A percentile compares a stretch with the other conserved stretches of the same genome.
phyloP scores from a whole-genome alignment of 1,140 invertebrate genomes.

The Psilanteris sp. region DNA sequence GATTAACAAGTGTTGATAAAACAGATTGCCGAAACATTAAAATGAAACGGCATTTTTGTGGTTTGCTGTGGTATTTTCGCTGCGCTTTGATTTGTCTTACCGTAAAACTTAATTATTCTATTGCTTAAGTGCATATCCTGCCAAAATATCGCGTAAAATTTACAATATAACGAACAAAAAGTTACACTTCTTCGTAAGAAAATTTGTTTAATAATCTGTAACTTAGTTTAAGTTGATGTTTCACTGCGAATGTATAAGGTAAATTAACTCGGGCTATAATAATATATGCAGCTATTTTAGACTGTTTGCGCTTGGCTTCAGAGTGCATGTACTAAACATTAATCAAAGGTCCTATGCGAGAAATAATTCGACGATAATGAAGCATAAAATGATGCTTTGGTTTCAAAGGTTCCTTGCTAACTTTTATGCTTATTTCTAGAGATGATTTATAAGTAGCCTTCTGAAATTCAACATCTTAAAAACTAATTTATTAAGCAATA shows the following conservation, averaged over 20 bases:
- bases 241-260: conserved; percentile 46
- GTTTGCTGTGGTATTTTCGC: too few species aligned
- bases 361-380: conserved; percentile 63
- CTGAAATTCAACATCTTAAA: conserved; percentile 1
- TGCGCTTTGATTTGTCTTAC: too few species aligned
- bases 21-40: too few species aligned
- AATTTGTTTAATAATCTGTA: conserved; percentile 48
- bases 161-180: conserved; percentile 1
- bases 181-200: conserved; percentile 1
- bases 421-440: conserved; percentile 10
- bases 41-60: too few species aligned
- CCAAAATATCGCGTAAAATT: not conserved
- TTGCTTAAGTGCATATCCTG: too few species aligned
- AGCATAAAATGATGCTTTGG: conserved; percentile 64
- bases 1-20: not conserved
- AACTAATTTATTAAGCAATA: conserved; percentile 23
- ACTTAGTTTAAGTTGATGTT: conserved; percentile 52
- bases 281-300: conserved; percentile 54
- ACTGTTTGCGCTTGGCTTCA: conserved; percentile 54
- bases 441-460: not conserved
- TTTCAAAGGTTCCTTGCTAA: conserved; percentile 34
- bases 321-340: conserved; percentile 62
- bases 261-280: conserved; percentile 52
- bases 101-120: too few species aligned
- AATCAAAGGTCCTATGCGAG: conserved; percentile 51